These are phyloP conservation scores for Columbina picui DNA, from an alignment of 2,113 vertebrate species.

Conservation along the genomic window DNA sequence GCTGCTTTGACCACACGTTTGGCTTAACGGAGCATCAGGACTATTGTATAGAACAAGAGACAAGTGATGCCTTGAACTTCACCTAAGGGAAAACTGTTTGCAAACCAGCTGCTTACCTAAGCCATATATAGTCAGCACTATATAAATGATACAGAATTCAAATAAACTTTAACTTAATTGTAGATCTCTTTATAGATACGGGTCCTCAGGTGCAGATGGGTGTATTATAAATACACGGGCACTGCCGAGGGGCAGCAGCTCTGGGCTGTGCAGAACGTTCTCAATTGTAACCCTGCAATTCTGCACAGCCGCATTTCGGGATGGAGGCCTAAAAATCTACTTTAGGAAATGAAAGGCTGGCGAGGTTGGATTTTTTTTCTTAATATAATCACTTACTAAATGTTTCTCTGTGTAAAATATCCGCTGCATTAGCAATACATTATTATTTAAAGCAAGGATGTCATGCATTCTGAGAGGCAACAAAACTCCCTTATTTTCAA, in stretches of 20 bases:
- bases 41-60: rapidly evolving
- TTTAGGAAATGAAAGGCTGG: not conserved
- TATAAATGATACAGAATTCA: not conserved
- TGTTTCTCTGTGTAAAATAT: not conserved
- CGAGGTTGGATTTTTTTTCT: not conserved
- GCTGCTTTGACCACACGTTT: not conserved
- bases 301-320: not conserved
- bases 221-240: rapidly evolving
- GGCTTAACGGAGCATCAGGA: not conserved
- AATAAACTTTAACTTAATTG: not conserved
- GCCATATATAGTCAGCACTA: not conserved
- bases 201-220: not conserved
- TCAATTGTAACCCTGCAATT: not conserved
- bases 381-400: not conserved
- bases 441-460: not conserved
- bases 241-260: not conserved
- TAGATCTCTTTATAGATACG: rapidly evolving
- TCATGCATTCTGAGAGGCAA: not conserved
- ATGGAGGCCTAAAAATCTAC: not conserved
- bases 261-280: not conserved
- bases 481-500: not conserved
- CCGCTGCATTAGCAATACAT: not conserved
- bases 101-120: not conserved
- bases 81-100: rapidly evolving
- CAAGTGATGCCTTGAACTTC: rapidly evolving